These are phyloP conservation scores for Ispidina lecontei DNA, from an alignment of 2,797 vertebrate species.

Conservation along the genomic window DNA sequence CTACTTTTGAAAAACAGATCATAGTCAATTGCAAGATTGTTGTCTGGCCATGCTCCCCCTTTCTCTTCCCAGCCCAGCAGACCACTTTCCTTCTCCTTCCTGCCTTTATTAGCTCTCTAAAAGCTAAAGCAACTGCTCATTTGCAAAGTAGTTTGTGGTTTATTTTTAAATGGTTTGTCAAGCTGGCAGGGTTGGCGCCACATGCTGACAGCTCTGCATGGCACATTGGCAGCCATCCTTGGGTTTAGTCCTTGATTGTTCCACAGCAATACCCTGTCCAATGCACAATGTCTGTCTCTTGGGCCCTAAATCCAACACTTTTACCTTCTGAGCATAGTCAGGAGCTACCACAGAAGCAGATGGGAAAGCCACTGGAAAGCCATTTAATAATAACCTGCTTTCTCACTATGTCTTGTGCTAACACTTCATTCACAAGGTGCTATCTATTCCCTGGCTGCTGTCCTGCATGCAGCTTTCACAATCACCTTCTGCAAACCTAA, in stretches of 20 bases:
- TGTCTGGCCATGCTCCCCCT: neutral
- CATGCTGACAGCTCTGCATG: fast-evolving
- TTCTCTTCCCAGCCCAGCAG: neutral
- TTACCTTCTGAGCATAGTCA: neutral
- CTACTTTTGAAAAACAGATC: neutral
- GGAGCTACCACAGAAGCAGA: neutral
- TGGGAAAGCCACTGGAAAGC: neutral
- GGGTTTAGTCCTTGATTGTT: neutral
- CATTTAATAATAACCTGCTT: neutral
- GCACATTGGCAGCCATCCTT: fast-evolving
- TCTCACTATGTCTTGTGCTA: neutral
- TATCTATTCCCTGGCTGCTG: neutral
- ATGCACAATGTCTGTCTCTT: neutral
- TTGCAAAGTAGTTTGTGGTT: neutral
- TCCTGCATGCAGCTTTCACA: neutral
- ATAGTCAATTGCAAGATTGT: neutral
- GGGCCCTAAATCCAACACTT: neutral
- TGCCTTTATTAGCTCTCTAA: neutral
- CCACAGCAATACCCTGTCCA: neutral
- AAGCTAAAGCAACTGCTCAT: neutral
- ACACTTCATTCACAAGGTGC: neutral
- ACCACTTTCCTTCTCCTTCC: neutral
- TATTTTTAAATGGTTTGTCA: neutral
- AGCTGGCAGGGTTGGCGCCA: neutral
- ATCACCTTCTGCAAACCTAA: neutral